phyloP scores from a whole-genome alignment of 1,140 invertebrate species.

The Aphis gossypii region DNA sequence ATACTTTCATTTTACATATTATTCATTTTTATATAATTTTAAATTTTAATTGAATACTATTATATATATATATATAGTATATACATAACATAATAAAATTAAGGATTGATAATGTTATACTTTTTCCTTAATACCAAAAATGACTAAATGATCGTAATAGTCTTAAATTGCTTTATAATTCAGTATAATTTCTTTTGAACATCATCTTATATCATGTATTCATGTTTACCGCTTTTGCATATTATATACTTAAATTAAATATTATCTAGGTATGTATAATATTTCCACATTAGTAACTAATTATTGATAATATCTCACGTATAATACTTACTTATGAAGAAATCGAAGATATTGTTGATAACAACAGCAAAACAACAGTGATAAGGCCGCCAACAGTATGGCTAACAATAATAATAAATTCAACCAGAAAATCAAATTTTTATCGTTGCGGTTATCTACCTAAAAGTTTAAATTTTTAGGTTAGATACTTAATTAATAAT shows the following conservation, averaged over 20 bases:
- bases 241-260: neutral
- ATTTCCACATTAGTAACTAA: neutral
- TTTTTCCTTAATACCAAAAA: neutral
- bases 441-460: constrained; percentile 39
- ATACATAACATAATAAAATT: too few relatives aligned
- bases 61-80: neutral
- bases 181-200: neutral
- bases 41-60: neutral
- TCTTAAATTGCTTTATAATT: neutral
- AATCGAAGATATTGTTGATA: constrained; percentile 39
- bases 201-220: neutral
- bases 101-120: neutral
- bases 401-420: constrained; percentile 50
- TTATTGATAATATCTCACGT: neutral
- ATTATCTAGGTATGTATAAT: neutral
- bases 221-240: neutral
- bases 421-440: constrained; percentile 38
- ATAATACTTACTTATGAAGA: constrained; percentile 17
- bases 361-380: constrained; percentile 46
- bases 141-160: neutral
- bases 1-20: neutral
- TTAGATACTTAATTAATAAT: neutral
- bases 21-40: neutral
- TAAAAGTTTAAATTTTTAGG: constrained; percentile 43
- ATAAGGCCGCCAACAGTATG: constrained; percentile 31